These are phyloP conservation scores for Imbricaverruca yamaguchii DNA, from an alignment of 2,888 invertebrate genomes.

Conservation along the genomic window DNA sequence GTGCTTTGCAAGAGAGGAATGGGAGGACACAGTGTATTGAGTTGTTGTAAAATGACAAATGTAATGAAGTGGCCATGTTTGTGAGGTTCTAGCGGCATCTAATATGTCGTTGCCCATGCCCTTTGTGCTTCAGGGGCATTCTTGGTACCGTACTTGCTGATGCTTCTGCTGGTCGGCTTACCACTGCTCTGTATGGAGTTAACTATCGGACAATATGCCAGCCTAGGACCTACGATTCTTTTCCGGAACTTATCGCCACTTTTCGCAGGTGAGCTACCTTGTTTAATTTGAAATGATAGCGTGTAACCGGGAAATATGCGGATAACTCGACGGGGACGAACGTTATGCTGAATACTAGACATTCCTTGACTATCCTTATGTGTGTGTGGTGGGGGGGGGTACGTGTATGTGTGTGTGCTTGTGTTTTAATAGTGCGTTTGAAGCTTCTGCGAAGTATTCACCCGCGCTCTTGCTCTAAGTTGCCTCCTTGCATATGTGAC, in stretches of 20 bases:
- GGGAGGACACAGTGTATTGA: not conserved
- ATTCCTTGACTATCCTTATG: not conserved
- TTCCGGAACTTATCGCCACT: slow-evolving; percentile 5
- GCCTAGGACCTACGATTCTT: not conserved
- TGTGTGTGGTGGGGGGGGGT: not conserved
- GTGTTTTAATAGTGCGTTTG: too few species aligned
- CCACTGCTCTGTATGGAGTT: slow-evolving; percentile 18
- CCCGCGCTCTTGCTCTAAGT: too few species aligned
- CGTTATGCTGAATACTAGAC: not conserved
- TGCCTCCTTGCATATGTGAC: too few species aligned
- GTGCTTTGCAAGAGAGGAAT: too few species aligned
- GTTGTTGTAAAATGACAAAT: not conserved
- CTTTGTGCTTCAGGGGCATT: not conserved
- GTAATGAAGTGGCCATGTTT: not conserved
- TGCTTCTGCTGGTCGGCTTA: not conserved
- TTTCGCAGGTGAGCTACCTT: not conserved
- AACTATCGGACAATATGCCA: not conserved
- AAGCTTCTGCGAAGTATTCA: too few species aligned
- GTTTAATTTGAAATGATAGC: not conserved
- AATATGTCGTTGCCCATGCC: not conserved
- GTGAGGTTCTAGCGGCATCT: not conserved
- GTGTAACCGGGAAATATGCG: not conserved
- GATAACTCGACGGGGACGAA: not conserved
- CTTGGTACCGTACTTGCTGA: not conserved
- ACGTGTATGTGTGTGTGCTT: too few species aligned